phyloP scores from a whole-genome alignment of 1,140 invertebrate species.

The Chymomyza costata region DNA sequence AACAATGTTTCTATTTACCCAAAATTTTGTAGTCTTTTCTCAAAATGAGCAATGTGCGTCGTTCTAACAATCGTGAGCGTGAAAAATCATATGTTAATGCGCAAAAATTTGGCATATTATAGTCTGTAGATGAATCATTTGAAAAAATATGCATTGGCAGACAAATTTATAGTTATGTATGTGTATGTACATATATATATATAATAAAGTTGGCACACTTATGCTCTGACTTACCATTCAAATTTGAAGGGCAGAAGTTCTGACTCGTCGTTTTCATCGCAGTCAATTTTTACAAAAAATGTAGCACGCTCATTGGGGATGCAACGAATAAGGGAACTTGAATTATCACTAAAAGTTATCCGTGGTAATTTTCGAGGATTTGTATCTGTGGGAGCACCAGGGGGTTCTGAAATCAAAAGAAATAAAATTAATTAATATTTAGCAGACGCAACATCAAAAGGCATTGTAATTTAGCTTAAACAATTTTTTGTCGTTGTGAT shows the following conservation, averaged over 20 bases:
- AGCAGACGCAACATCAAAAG: no score
- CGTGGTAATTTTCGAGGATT: constrained; percentile 27
- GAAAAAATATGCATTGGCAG: constrained; percentile 18
- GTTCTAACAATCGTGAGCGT: constrained; percentile 30
- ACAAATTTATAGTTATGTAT: constrained; percentile 8
- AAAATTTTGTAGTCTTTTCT: constrained; percentile 1
- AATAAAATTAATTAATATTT: neutral
- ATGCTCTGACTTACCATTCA: constrained; percentile 64
- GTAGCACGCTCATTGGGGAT: constrained; percentile 70
- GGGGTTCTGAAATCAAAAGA: constrained; percentile 35
- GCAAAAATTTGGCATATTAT: constrained; percentile 57
- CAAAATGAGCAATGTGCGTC: neutral
- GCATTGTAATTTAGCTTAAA: no score
- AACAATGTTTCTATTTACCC: neutral
- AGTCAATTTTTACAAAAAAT: constrained; percentile 74
- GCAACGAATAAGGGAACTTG: constrained; percentile 65
- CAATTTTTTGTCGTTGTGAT: neutral
- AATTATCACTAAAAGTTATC: constrained; percentile 70
- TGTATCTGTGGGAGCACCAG: constrained; percentile 21
- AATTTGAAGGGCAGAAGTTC: constrained; percentile 70
- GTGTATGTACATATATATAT: constrained; percentile 6
- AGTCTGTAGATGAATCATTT: constrained; percentile 47
- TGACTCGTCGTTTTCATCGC: constrained; percentile 59
- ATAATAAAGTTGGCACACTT: constrained; percentile 2
- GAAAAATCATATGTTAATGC: constrained; percentile 64